Percentiles rank a stretch among this genome's conserved stretches.
These are phyloP conservation scores for Amiota communis DNA, from an alignment of 2,888 invertebrate genomes.

Conservation along the genomic window DNA sequence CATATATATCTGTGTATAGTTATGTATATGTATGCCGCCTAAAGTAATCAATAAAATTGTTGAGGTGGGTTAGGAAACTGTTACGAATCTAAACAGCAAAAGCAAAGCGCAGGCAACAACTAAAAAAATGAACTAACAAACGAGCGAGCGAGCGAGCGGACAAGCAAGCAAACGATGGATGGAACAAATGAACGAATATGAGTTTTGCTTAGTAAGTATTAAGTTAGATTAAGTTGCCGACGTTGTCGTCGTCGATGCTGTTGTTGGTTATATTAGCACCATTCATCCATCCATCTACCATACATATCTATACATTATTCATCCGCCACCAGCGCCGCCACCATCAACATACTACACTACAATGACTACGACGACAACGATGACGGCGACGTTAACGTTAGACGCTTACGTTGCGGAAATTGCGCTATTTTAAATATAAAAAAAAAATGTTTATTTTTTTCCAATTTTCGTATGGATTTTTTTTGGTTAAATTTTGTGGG, in stretches of 20 bases:
- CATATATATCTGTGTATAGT: conserved; percentile 32
- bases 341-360: too few relatives aligned
- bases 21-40: conserved; percentile 56
- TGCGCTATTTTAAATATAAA: conserved; percentile 64
- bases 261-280: too few relatives aligned
- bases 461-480: conserved; percentile 24
- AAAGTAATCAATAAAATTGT: conserved; percentile 73
- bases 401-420: conserved; percentile 59
- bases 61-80: conserved; percentile 74
- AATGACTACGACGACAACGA: too few relatives aligned
- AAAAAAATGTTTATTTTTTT: conserved; percentile 59
- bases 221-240: background rate
- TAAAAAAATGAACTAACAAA: conserved; percentile 20
- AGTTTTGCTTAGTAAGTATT: conserved; percentile 39
- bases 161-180: background rate
- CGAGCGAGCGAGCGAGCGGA: background rate
- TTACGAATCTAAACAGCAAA: conserved; percentile 59
- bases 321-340: too few relatives aligned
- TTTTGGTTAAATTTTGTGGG: conserved; percentile 24
- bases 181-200: background rate
- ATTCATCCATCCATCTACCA: too few relatives aligned
- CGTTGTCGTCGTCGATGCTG: conserved; percentile 29
- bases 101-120: conserved; percentile 28
- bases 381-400: background rate
- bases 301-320: conserved; percentile 5